Evolutionary conservation across 92 coral and sea anemone genomes (phyloP).

Genomic region (Porites rus): DNA sequence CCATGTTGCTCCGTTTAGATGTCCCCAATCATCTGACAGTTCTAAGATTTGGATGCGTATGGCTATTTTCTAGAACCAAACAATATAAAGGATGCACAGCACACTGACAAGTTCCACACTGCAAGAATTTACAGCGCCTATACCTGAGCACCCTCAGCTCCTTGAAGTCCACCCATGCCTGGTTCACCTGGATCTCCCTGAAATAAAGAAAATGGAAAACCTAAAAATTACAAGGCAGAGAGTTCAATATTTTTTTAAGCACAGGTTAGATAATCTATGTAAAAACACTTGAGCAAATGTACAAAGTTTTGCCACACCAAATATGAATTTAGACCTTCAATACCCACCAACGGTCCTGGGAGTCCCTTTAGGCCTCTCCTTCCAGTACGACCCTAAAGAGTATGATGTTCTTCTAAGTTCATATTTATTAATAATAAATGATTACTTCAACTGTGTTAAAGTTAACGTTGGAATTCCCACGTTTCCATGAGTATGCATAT

Average conservation of each 20-base stretch:
- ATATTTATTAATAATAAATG: background rate
- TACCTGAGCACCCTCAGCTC: constrained; percentile 76
- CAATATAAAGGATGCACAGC: background rate
- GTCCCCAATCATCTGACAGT: too few relatives aligned
- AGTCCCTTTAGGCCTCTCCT: constrained; percentile 67
- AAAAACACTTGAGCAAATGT: too few relatives aligned
- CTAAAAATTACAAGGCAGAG: background rate
- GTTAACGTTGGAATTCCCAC: too few relatives aligned
- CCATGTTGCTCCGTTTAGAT: too few relatives aligned
- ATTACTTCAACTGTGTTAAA: too few relatives aligned
- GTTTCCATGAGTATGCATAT: too few relatives aligned
- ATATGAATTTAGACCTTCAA: background rate
- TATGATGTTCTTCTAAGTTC: background rate
- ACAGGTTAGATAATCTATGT: too few relatives aligned
- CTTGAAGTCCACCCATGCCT: constrained; percentile 71
- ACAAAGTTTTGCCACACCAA: background rate
- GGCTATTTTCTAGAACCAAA: background rate
- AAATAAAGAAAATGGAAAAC: background rate
- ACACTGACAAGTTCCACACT: too few relatives aligned
- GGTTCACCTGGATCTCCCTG: constrained; percentile 70
- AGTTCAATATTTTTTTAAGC: too few relatives aligned
- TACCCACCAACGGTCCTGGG: constrained; percentile 64
- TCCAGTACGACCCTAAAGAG: constrained; percentile 64
- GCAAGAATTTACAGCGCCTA: background rate
- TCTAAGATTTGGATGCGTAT: too few relatives aligned